Evolutionary conservation across 2,797 vertebrate genomes (phyloP).

Genomic region (Phataginus tricuspis): DNA sequence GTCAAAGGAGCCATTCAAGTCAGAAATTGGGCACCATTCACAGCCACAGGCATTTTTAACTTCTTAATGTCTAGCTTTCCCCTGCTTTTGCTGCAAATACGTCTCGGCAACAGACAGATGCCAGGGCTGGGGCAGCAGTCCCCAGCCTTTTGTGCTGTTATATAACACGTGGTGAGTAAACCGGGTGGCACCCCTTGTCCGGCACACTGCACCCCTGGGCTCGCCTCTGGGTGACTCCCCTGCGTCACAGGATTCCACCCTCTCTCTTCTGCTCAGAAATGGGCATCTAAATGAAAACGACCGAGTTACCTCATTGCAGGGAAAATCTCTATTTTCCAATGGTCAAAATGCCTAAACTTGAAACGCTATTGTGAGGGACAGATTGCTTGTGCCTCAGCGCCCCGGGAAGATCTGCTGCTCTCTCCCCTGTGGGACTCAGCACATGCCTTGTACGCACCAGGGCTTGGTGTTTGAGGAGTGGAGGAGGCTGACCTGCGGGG

Average conservation of each 20-base stretch:
- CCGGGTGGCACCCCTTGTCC: rapidly evolving
- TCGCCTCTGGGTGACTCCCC: not conserved
- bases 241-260: too few species aligned
- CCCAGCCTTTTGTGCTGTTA: not conserved
- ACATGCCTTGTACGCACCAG: rapidly evolving
- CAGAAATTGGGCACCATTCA: not conserved
- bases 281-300: too few species aligned
- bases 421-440: not conserved
- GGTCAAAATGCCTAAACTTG: too few species aligned
- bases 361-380: not conserved
- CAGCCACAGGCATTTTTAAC: not conserved
- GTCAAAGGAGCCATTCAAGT: not conserved
- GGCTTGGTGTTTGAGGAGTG: too few species aligned
- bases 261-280: not conserved
- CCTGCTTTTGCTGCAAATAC: not conserved
- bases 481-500: too few species aligned
- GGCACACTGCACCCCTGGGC: rapidly evolving
- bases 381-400: not conserved
- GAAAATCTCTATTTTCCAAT: not conserved
- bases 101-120: not conserved
- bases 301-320: not conserved
- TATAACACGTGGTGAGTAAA: not conserved
- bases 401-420: rapidly evolving
- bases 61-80: not conserved
- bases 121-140: rapidly evolving